Evolutionary conservation across 2,888 invertebrate genomes (phyloP), one percentile per base, ranked within the genome.

Genomic region (Stegana nigrithorax): DNA sequence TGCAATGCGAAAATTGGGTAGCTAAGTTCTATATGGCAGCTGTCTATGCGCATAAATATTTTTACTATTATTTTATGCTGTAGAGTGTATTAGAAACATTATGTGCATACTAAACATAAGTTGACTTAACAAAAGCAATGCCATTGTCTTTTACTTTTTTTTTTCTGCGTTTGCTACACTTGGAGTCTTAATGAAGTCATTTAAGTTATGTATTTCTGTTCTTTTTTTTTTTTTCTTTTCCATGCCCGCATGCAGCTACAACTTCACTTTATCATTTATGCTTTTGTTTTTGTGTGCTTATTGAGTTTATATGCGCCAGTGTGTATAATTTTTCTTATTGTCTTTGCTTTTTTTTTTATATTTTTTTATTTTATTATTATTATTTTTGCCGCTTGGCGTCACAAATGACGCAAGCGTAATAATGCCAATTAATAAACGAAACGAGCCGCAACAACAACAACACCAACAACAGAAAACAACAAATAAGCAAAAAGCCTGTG

Each of bases 391-490:
- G 17, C n/a, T 27, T 44, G 55, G 60, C 73, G 67, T 77, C 75
- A 73, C 66, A 72, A 70, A 69, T 75, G 75, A 75, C 78, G 75
- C 73, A 75, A 78, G 68, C 56, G 55, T 65, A 50, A 77, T 73
- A 70, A 77, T 76, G 75, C 66, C 75, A 76, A 77, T 76, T 76
- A 79, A 75, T 72, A n/a, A n/a, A n/a, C n/a, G n/a, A n/a, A n/a
- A n/a, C n/a, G n/a, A n/a, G n/a, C n/a, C n/a, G n/a, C n/a, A n/a
- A n/a, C n/a, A n/a, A n/a, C n/a, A n/a, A 73, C 71, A 72, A 73
- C 21, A 12, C 17, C 21, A 21, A 19, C 32, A 36, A 29, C n/a
- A 19, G 59, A 62, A 66, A 72, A 71, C 64, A 68, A 63, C 67
- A 70, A 47, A 25, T 23, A 17, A 47, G 23, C 23, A 47, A 47